Percentiles rank a stretch among this genome's conserved stretches.
Conservation (phyloP, 1,140 invertebrate species). For the Dreissena polymorpha region DNA sequence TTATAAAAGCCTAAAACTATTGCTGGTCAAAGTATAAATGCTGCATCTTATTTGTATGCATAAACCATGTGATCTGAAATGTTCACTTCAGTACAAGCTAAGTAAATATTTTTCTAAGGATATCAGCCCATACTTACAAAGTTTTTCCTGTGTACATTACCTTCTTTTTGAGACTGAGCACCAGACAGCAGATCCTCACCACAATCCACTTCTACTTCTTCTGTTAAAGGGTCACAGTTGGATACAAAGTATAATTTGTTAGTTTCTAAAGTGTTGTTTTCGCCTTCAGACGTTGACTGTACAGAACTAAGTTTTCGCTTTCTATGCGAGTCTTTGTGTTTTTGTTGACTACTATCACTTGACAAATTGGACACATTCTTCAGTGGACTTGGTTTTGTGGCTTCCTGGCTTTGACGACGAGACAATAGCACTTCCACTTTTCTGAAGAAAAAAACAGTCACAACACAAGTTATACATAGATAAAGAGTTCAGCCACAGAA, state of each 20-base stretch:
- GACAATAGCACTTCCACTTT: not conserved
- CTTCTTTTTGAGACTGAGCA: constrained; percentile 35
- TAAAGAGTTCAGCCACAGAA: not conserved
- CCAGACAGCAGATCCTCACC: constrained; percentile 1
- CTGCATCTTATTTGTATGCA: too few relatives aligned
- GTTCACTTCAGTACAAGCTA: too few relatives aligned
- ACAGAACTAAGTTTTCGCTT: constrained; percentile 41
- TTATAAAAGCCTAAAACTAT: too few relatives aligned
- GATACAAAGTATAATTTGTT: constrained; percentile 52
- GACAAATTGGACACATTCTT: constrained; percentile 6
- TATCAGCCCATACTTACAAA: too few relatives aligned
- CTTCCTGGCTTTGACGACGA: too few relatives aligned
- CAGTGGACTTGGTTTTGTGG: constrained; percentile 5
- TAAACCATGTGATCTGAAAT: too few relatives aligned
- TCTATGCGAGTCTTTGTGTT: constrained; percentile 35
- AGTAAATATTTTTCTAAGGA: too few relatives aligned
- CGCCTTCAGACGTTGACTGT: constrained; percentile 15
- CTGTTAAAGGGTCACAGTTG: constrained; percentile 49
- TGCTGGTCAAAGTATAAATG: too few relatives aligned
- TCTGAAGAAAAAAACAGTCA: not conserved
- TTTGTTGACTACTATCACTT: constrained; percentile 19
- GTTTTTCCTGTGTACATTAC: not conserved
- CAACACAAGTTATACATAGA: not conserved
- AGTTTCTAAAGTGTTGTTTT: constrained; percentile 37
- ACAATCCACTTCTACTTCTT: constrained; percentile 47